Evolutionary conservation across 2,113 vertebrate genomes (phyloP).

Genomic region (Haemorhous mexicanus): DNA sequence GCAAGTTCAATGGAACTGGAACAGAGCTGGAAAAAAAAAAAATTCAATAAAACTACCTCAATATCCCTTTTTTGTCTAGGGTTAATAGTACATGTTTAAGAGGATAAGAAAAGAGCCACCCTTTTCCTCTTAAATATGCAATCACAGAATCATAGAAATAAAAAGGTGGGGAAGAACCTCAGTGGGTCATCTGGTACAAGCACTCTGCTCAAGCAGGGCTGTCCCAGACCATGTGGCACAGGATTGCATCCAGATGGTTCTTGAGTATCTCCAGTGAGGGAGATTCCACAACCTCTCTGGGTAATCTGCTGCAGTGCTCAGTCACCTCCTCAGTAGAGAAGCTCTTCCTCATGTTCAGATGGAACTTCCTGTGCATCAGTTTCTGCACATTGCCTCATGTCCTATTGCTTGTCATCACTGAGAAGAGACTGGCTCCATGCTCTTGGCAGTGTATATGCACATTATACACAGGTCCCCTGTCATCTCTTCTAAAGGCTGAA

Average conservation of each 20-base stretch:
- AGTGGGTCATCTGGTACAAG: too few species aligned
- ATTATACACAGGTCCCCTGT: neutral
- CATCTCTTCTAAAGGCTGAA: neutral
- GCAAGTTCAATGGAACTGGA: neutral
- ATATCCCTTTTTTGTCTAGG: neutral
- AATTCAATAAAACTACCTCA: neutral
- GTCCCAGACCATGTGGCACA: too few species aligned
- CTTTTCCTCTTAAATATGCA: neutral
- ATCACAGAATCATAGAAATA: neutral
- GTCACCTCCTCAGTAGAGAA: neutral
- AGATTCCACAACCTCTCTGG: neutral
- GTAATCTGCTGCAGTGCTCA: rapidly evolving
- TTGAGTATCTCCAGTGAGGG: neutral
- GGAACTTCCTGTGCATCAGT: neutral
- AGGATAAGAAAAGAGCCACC: neutral
- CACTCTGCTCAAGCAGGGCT: neutral
- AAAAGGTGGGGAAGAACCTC: neutral
- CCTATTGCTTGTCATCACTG: neutral
- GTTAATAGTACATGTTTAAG: neutral
- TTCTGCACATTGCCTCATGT: rapidly evolving
- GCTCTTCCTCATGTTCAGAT: neutral
- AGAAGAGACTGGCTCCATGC: neutral
- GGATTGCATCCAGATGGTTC: neutral
- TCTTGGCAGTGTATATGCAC: neutral
- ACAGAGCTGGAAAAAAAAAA: neutral